Evolutionary conservation across 2,797 vertebrate species (phyloP).

Genomic region (Semotilus atromaculatus): DNA sequence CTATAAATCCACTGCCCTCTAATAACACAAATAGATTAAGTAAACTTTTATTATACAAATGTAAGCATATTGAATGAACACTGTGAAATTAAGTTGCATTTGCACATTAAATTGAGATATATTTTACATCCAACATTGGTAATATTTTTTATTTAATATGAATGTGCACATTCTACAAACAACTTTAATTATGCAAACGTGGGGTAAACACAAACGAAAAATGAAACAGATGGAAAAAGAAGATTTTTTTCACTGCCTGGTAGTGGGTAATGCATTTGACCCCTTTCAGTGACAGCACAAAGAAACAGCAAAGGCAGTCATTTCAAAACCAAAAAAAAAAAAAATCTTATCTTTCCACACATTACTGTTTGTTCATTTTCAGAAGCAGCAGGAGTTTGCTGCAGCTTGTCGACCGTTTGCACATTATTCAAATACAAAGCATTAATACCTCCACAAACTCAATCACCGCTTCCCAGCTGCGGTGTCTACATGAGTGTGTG

Average conservation of each 20-base stretch:
- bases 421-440: conserved; percentile 47
- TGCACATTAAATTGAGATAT: not conserved
- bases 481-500: conserved; percentile 28
- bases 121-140: not conserved
- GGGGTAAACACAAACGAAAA: conserved; percentile 2
- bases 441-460: conserved; percentile 54
- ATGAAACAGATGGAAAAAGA: conserved; percentile 20
- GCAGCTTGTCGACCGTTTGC: conserved; percentile 33
- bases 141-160: not conserved
- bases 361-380: conserved; percentile 55
- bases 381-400: conserved; percentile 42
- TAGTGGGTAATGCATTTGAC: conserved; percentile 53
- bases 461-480: conserved; percentile 57
- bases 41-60: not conserved
- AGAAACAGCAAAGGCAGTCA: conserved; percentile 32
- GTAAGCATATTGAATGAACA: not conserved
- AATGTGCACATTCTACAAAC: conserved; percentile 12
- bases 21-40: not conserved
- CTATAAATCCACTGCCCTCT: not conserved
- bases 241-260: conserved; percentile 3
- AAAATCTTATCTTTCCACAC: conserved; percentile 50
- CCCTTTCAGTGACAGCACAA: conserved; percentile 32
- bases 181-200: conserved; percentile 6
- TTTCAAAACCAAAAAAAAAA: conserved; percentile 7
- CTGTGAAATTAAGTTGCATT: not conserved